Conservation (phyloP, 2,888 invertebrate species). For the Ormia ochracea region DNA sequence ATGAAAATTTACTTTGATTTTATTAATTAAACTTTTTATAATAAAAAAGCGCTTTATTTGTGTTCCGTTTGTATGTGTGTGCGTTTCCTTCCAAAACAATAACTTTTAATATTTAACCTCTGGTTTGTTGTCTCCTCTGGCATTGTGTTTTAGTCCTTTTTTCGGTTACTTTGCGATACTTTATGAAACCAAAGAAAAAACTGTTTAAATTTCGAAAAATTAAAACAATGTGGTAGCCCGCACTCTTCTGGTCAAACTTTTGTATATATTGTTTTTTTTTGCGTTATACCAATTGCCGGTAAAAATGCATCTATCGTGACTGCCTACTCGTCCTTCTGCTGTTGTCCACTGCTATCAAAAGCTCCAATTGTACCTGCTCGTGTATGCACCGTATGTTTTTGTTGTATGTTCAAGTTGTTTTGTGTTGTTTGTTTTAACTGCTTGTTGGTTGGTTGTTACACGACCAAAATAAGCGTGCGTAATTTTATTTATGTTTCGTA, state of each 20-base stretch:
- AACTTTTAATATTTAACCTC: slow-evolving; percentile 62
- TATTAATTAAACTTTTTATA: slow-evolving; percentile 52
- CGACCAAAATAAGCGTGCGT: slow-evolving; percentile 76
- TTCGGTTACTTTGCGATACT: slow-evolving; percentile 44
- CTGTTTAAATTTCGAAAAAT: slow-evolving; percentile 71
- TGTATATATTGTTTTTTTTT: slow-evolving; percentile 1
- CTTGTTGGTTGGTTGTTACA: slow-evolving; percentile 69
- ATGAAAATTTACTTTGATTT: slow-evolving; percentile 43
- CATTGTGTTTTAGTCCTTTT: background rate
- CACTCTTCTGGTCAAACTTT: slow-evolving; percentile 51
- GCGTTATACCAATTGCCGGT: slow-evolving; percentile 60
- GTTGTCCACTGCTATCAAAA: background rate
- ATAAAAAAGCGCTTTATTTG: slow-evolving; percentile 19
- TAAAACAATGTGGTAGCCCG: slow-evolving; percentile 74
- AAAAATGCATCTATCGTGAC: slow-evolving; percentile 49
- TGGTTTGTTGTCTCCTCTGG: slow-evolving; percentile 44
- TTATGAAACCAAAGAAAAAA: slow-evolving; percentile 43
- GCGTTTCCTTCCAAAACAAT: slow-evolving; percentile 32
- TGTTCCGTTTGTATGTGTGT: background rate
- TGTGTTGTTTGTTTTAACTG: slow-evolving; percentile 52
- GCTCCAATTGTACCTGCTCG: background rate
- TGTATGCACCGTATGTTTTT: slow-evolving; percentile 14
- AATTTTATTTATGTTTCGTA: slow-evolving; percentile 76
- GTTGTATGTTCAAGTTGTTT: slow-evolving; percentile 58
- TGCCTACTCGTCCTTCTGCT: background rate